Percentiles rank a stretch among this genome's conserved stretches.
Evolutionary conservation across 2,797 vertebrate species (phyloP).

Genomic region (Limnodromus scolopaceus): DNA sequence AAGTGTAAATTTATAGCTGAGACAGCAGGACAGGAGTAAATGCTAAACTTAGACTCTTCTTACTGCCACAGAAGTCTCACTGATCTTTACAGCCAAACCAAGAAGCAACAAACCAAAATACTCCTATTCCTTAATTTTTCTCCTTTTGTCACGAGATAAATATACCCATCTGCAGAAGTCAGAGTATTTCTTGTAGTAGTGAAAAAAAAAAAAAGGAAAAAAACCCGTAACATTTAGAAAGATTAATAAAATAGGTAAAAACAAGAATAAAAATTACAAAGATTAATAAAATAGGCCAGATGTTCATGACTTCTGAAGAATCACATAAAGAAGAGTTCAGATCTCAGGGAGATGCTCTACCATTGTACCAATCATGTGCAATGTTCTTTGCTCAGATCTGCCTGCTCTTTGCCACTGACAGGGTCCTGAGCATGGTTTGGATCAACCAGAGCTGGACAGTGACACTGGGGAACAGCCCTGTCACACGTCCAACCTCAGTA

Average conservation of each 20-base stretch:
- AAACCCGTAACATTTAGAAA: background rate
- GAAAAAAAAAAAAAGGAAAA: background rate
- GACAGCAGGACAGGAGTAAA: background rate
- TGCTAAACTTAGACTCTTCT: background rate
- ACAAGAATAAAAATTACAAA: background rate
- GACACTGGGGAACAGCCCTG: background rate
- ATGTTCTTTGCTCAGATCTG: background rate
- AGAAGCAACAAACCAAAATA: background rate
- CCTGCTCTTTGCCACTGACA: background rate
- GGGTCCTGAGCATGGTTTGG: accelerated
- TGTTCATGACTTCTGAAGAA: background rate
- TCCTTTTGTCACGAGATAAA: background rate
- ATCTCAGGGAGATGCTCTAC: background rate
- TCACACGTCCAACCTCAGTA: too few species aligned
- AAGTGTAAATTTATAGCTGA: background rate
- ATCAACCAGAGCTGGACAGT: background rate
- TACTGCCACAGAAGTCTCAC: background rate
- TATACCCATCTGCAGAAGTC: background rate
- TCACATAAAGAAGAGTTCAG: too few species aligned
- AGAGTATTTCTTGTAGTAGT: background rate
- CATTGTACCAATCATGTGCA: background rate
- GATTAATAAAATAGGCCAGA: background rate
- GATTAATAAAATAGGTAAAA: background rate
- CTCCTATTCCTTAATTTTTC: background rate
- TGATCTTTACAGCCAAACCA: background rate